Percentiles rank a stretch among this genome's conserved stretches.
Evolutionary conservation across 2,888 invertebrate species (phyloP).

Genomic region (Noctua fimbriata): DNA sequence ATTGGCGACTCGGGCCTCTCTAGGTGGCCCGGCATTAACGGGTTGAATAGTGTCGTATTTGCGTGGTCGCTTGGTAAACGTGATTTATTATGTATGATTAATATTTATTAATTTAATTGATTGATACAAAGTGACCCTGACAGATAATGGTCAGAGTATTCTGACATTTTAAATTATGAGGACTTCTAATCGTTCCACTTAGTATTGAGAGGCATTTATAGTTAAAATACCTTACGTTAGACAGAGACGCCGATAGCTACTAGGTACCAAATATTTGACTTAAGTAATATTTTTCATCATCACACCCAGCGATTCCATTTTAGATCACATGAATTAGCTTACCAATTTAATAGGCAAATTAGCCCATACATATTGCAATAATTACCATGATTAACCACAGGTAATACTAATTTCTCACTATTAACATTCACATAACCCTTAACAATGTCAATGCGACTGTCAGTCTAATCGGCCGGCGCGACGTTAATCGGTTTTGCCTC

Average conservation of each 20-base stretch:
- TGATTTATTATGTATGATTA: conserved; percentile 51
- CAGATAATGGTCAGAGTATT: conserved; percentile 10
- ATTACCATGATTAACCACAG: not conserved
- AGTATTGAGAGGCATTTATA: conserved; percentile 1
- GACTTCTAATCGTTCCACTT: conserved; percentile 18
- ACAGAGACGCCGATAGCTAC: not conserved
- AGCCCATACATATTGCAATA: not conserved
- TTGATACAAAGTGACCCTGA: conserved; percentile 38
- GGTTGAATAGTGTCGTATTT: conserved; percentile 51
- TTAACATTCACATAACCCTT: conserved; percentile 30
- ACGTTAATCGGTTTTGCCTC: conserved; percentile 51
- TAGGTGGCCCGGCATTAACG: conserved; percentile 67
- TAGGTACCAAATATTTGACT: not conserved
- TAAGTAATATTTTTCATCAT: not conserved
- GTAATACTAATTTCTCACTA: not conserved
- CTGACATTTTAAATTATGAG: conserved; percentile 14
- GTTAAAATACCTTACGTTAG: not conserved
- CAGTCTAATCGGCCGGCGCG: conserved; percentile 38
- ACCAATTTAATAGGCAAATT: not conserved
- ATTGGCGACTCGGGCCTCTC: conserved; percentile 61
- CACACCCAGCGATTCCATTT: not conserved
- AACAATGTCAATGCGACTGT: conserved; percentile 30
- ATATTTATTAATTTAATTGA: conserved; percentile 54
- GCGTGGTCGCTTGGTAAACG: conserved; percentile 39
- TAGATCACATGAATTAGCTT: not conserved